Evolutionary conservation across 2,797 vertebrate genomes (phyloP).

Genomic region (Pyrocephalus nanus): DNA sequence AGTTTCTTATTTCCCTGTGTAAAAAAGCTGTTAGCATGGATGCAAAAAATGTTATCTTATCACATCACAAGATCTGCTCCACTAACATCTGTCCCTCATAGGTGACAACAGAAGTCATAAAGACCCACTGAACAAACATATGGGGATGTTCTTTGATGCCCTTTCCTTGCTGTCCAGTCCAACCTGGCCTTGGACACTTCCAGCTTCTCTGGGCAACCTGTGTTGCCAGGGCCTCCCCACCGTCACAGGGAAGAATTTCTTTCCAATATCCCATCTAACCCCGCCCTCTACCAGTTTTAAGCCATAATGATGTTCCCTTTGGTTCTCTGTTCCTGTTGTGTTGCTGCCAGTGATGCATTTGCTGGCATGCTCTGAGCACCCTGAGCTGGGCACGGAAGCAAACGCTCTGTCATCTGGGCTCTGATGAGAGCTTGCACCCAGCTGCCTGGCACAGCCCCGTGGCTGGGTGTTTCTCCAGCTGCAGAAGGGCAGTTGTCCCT

Average conservation of each 20-base stretch:
- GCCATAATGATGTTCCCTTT: not conserved
- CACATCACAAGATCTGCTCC: not conserved
- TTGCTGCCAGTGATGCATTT: not conserved
- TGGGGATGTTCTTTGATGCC: not conserved
- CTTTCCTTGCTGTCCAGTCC: not conserved
- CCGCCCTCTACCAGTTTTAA: not conserved
- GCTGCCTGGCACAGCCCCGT: not conserved
- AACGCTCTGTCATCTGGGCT: not conserved
- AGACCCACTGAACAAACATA: not conserved
- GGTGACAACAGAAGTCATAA: not conserved
- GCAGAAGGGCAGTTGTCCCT: not conserved
- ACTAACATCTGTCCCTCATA: not conserved
- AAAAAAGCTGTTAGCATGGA: not conserved
- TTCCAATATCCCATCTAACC: no score
- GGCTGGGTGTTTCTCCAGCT: not conserved
- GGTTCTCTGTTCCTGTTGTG: not conserved
- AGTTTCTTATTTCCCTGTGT: not conserved
- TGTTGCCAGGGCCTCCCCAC: not conserved
- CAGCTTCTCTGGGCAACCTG: not conserved
- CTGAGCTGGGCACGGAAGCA: not conserved
- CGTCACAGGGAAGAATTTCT: not conserved
- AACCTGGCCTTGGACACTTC: not conserved
- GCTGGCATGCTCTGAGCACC: not conserved
- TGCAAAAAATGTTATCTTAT: accelerated
- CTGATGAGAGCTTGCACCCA: not conserved